Base-by-base conservation (phyloP, 2,113 vertebrate genomes). In the Perca fluviatilis region DNA sequence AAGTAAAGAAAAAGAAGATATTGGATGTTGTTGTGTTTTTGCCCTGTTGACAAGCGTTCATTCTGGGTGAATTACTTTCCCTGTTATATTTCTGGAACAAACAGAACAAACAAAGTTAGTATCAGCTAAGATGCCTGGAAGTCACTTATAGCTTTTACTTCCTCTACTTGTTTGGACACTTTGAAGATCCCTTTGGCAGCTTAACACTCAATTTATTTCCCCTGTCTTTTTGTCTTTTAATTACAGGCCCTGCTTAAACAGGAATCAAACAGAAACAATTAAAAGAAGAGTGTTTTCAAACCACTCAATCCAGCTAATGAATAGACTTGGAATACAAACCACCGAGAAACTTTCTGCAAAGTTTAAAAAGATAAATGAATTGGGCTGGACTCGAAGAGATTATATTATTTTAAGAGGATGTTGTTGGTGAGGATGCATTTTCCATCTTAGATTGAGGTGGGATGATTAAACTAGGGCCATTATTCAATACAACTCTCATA, bases 231-330 rank as follows among this genome's bases (percentile, higher is more conserved):
- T 72, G 76, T 61, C 78, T 75, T 83, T 84, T 90, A 91, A 91
- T 93, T 85, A 88, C 56, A 74, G 80, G 33, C 75, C 47, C 27
- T 74, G 53, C 71, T 80, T 86, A 62, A 54, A 79, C 53, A 46
- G 57, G 74, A 92, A 89, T 88, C 84, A 89, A 86, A 89, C 65
- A 62, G 74, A 77, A 77, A 88, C 87, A 90, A 85, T 93, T 87
- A 86, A 86, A 86, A 81, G 77, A 33, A 54, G 80, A 69, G 50
- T 75, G 72, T 88, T 84, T 87, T 83, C 53, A 70, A 86, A 70
- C 77, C 49, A 47, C 73, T 88, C 71, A 1, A 83, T 88, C 47
- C 54, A 63, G 75, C 56, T 90, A 89, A 93, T 84, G 80, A 90
- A 89, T 61, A 33, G 71, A 12, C 71, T 54, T 30, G 3, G 75